phyloP scores from a whole-genome alignment of 2,888 invertebrate species.

The Hololepta plana region DNA sequence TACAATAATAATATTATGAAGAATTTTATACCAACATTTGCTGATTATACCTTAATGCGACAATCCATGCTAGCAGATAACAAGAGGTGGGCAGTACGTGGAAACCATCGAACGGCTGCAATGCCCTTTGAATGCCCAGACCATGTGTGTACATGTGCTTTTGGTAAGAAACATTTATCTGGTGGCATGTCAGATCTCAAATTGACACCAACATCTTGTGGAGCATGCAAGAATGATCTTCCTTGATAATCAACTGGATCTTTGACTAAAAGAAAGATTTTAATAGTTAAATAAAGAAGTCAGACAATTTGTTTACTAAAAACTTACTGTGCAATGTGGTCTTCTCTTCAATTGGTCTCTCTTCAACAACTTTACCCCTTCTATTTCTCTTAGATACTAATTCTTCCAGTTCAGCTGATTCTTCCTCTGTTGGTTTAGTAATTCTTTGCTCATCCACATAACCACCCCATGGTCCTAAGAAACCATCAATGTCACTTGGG shows the following conservation, averaged over 20 bases:
- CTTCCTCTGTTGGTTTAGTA: slow-evolving; percentile 82
- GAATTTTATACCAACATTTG: too few species aligned
- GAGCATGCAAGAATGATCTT: slow-evolving; percentile 81
- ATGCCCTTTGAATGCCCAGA: slow-evolving; percentile 94
- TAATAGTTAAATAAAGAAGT: slow-evolving; percentile 5
- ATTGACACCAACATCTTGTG: slow-evolving; percentile 84
- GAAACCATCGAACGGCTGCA: slow-evolving; percentile 88
- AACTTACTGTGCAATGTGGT: slow-evolving; percentile 75
- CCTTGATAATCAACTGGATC: slow-evolving; percentile 94
- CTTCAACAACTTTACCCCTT: slow-evolving; percentile 69
- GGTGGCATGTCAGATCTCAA: slow-evolving; percentile 75
- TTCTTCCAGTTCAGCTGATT: slow-evolving; percentile 87
- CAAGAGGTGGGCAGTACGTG: slow-evolving; percentile 82
- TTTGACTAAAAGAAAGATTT: slow-evolving; percentile 45
- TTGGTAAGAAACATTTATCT: slow-evolving; percentile 89
- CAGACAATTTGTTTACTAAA: slow-evolving; percentile 2
- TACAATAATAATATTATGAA: too few species aligned
- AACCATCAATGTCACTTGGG: slow-evolving; percentile 84
- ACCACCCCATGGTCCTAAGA: slow-evolving; percentile 95
- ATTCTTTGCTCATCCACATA: slow-evolving; percentile 78
- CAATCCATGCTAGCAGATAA: slow-evolving; percentile 95
- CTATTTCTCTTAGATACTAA: slow-evolving; percentile 82
- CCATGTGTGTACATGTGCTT: slow-evolving; percentile 92
- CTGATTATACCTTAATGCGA: slow-evolving; percentile 61
- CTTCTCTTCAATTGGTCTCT: slow-evolving; percentile 89